These are phyloP conservation scores for Ammodytes dubius DNA, from an alignment of 2,113 vertebrate species.

Conservation along the genomic window DNA sequence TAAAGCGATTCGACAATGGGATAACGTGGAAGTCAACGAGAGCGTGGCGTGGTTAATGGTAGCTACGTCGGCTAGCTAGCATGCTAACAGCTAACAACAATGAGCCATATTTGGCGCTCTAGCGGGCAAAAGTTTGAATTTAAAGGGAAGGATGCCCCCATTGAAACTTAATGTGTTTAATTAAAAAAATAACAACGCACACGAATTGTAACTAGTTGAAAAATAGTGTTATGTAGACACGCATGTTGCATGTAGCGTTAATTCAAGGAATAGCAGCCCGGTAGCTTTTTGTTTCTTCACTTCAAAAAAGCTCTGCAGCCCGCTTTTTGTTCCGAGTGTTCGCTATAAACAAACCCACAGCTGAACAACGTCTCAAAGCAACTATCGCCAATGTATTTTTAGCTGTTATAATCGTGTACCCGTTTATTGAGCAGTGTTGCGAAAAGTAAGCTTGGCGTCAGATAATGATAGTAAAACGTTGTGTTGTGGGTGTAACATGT, in stretches of 20 bases:
- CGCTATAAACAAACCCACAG: not conserved
- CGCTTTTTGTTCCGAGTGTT: slow-evolving; percentile 62
- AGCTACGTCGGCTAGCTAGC: slow-evolving; percentile 72
- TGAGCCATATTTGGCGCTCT: slow-evolving; percentile 83
- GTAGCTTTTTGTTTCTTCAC: slow-evolving; percentile 83
- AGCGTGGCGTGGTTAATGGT: slow-evolving; percentile 81
- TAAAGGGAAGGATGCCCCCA: slow-evolving; percentile 31
- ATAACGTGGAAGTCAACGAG: slow-evolving; percentile 80
- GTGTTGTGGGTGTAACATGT: slow-evolving; percentile 39
- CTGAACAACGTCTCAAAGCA: not conserved
- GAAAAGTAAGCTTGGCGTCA: not conserved
- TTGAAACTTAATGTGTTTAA: not conserved
- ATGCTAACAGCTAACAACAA: slow-evolving; percentile 84
- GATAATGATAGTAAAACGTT: not conserved
- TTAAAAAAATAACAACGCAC: not conserved
- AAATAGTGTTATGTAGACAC: not conserved
- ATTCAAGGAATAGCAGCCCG: slow-evolving; percentile 55
- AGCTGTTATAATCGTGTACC: rapidly evolving
- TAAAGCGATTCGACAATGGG: slow-evolving; percentile 78
- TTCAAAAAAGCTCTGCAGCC: slow-evolving; percentile 61
- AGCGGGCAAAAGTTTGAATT: slow-evolving; percentile 76
- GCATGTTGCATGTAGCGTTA: slow-evolving; percentile 8
- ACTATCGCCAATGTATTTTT: rapidly evolving
- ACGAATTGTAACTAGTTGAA: no score
- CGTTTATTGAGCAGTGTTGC: rapidly evolving